Percentiles rank a stretch among this genome's conserved stretches.
phyloP scores from a whole-genome alignment of 2,888 invertebrate genomes.

The Neoaliturus tenellus region DNA sequence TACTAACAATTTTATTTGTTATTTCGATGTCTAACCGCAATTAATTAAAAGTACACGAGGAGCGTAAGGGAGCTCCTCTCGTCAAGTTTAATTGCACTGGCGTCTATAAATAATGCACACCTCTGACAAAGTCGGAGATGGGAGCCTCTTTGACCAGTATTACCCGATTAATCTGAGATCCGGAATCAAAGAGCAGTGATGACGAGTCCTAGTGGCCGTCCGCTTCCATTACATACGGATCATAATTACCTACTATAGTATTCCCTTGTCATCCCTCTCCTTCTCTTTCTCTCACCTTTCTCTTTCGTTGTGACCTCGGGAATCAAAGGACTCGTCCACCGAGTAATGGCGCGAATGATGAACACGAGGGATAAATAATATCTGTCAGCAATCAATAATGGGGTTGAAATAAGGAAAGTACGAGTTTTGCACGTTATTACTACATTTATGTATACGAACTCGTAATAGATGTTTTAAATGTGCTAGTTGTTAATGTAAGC shows the following conservation, averaged over 20 bases:
- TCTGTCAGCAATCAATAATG: too few relatives aligned
- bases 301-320: neutral
- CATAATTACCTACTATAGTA: slow-evolving; percentile 37
- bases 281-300: neutral
- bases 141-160: slow-evolving; percentile 8
- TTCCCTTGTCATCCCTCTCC: slow-evolving; percentile 30
- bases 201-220: neutral
- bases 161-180: slow-evolving; percentile 41
- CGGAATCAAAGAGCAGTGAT: slow-evolving; percentile 43
- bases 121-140: neutral
- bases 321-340: too few relatives aligned
- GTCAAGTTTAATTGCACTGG: slow-evolving; percentile 19
- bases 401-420: too few relatives aligned
- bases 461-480: too few relatives aligned
- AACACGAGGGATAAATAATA: too few relatives aligned
- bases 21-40: too few relatives aligned
- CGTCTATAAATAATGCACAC: slow-evolving; percentile 44
- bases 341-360: too few relatives aligned
- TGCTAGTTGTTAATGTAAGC: too few relatives aligned
- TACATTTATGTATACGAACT: too few relatives aligned
- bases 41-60: slow-evolving; percentile 9
- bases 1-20: neutral
- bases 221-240: slow-evolving; percentile 18
- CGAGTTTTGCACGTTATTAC: too few relatives aligned
- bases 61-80: neutral